These are phyloP conservation scores for Cladorhizidae sp. DNA, from an alignment of 37 sponge, comb jelly and placozoan species.

Conservation along the genomic window DNA sequence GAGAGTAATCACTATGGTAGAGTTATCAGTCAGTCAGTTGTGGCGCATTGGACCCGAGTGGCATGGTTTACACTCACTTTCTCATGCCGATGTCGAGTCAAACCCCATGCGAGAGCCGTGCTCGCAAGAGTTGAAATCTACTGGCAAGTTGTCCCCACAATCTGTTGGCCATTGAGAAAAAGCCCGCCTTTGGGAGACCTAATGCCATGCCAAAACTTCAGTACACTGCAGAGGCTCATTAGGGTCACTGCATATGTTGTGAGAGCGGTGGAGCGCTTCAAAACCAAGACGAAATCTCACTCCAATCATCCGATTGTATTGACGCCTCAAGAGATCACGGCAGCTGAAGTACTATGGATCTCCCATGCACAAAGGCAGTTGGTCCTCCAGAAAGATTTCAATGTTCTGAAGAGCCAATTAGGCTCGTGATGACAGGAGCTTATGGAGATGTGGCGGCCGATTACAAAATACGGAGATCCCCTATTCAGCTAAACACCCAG, in stretches of 20 bases:
- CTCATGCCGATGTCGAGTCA: conserved; percentile 5
- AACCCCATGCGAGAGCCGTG: conserved; percentile 28
- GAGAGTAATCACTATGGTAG: conserved; percentile 25
- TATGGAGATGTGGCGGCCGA: too few species aligned
- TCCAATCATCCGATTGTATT: background rate
- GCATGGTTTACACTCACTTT: background rate
- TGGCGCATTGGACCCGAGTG: conserved; percentile 54
- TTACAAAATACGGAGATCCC: too few species aligned
- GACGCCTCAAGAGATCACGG: conserved; percentile 23
- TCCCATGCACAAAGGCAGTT: conserved; percentile 21
- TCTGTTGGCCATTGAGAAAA: background rate
- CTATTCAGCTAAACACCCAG: too few species aligned
- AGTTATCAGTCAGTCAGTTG: conserved; percentile 38
- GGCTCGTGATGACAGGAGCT: too few species aligned
- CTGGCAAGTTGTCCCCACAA: conserved; percentile 14
- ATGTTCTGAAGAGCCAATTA: too few species aligned
- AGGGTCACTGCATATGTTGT: conserved; percentile 56
- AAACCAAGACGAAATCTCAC: conserved; percentile 2
- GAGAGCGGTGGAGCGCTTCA: conserved; percentile 36
- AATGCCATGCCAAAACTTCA: conserved; percentile 17
- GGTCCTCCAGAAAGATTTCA: conserved; percentile 30
- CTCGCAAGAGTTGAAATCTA: conserved; percentile 18
- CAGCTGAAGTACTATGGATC: conserved; percentile 37
- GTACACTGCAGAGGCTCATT: conserved; percentile 29
- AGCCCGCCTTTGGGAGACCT: conserved; percentile 9